Evolutionary conservation across 2,797 vertebrate genomes (phyloP).

Genomic region (Premnoplex brunnescens): DNA sequence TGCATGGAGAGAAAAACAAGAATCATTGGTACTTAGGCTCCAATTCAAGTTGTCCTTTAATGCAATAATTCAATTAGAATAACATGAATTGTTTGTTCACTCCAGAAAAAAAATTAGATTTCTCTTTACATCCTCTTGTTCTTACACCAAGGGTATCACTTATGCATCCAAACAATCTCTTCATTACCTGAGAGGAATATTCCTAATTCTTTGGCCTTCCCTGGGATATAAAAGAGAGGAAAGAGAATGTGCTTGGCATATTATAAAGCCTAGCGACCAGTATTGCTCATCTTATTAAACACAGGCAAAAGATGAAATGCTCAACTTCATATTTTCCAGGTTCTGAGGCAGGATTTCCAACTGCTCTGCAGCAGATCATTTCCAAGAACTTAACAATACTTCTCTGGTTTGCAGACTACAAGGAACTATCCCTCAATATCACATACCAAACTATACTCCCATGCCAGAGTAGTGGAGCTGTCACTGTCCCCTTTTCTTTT

Average conservation of each 20-base stretch:
- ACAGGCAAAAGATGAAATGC: background rate
- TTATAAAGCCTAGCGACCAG: background rate
- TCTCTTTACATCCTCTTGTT: background rate
- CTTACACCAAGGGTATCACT: background rate
- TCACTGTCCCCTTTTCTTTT: background rate
- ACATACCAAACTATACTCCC: slow-evolving; percentile 25
- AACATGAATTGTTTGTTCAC: background rate
- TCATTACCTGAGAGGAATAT: background rate
- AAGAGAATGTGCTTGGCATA: background rate
- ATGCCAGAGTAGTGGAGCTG: background rate
- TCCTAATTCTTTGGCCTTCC: background rate
- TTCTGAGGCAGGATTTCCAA: background rate
- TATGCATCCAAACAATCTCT: background rate
- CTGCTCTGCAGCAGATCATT: slow-evolving; percentile 52
- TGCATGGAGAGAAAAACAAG: background rate
- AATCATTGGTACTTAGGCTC: background rate
- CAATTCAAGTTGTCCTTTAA: background rate
- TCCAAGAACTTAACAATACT: slow-evolving; percentile 41
- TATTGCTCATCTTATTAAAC: background rate
- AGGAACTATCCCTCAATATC: slow-evolving; percentile 38
- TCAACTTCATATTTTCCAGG: background rate
- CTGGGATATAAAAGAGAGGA: background rate
- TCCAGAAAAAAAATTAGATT: background rate
- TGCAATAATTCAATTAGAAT: background rate
- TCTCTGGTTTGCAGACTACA: slow-evolving; percentile 25